Evolutionary conservation across 2,797 vertebrate species (phyloP), one percentile per base, ranked within the genome.

Genomic region (Otolemur crassicaudatus): DNA sequence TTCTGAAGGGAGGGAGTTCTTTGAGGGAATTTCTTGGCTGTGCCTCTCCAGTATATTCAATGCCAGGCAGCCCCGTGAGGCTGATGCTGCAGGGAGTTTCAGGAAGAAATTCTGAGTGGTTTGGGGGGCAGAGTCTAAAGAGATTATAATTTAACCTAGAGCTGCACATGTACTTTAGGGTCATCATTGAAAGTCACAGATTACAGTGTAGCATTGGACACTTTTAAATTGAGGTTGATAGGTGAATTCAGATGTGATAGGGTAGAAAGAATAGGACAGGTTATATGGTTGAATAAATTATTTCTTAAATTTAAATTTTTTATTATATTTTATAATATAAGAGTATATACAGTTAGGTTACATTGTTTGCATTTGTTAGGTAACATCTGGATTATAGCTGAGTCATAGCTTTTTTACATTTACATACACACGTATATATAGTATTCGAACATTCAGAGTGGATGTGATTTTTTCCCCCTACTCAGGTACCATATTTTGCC

Each of bases 131-230:
- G 73, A 7, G 13, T 86, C 37, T 87, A 43, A 40, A 58, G 46
- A 94, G 20, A 88, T 81, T 37, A 56, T 65, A 34, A 22, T 82
- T 96, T 90, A 95, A 61, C 2, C 10, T 69, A 91, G 49, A 91
- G 37, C 34, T 93, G n/a, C 43, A 90, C 8, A 80, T 86, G 13
- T 31, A 56, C 20, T 76, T 84, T 79, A n/a, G 43, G 25, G 46
- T 94, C 16, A 37, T 96, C 49, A 29, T 93, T 58, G 53, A 83
- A 92, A 93, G 82, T 90, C 25, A 69, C 6, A 85, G 75, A 20
- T 90, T 77, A 22, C 29, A 37, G n/a, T 73, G 60, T 73, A 56
- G 53, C 34, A 3, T 72, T 79, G 34, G 63, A 40, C 20, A 46
- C 27, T 97, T 94, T 84, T 20, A 13, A 77, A 49, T 69, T n/a